Base-by-base conservation (phyloP, 1,140 invertebrate genomes). In the Samia ricini region DNA sequence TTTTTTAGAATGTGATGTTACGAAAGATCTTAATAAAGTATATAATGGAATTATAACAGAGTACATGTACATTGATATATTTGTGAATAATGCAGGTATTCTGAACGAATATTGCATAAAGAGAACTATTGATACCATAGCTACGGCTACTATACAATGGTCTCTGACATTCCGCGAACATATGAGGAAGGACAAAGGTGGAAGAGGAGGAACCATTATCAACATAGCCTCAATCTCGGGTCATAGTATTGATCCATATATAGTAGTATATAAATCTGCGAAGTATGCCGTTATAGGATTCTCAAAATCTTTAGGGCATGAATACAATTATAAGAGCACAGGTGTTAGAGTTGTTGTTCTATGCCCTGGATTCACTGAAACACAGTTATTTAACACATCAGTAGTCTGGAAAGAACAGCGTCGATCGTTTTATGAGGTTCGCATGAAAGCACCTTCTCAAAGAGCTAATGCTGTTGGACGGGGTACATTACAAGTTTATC, bases 181-280 rank as follows among this genome's bases (percentile, higher is more conserved):
- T 62, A 93, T 94, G 92, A 91, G 91, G 42, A 93, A 89, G 67
- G 90, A 94, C 56, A 91, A 92, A 52, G 91, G 91, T 8, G 93
- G 93, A 6, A 86, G 88, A 24, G 94, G 94, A 33, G 94, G 93
- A 12, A 91, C 93, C 10, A 90, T 95, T 4, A 91, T 94, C 6
- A 95, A 95, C 65, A 81, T 94, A 50, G 91, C 92, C 22, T 94
- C 94, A 6, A 91, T 94, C 55, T 81, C 92, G 55, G 93, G 94
- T 21, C 81, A 93, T 51, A 84, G 85, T 60, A 88, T 92, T n/a
- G 91, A 92, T 51, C 92, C 92, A 29, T 91, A 91, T 64, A 70
- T 92, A 57, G 94, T 94, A 0, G 85, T 94, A 15, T 95, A 95
- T 71, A 89, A 90, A 3, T 94, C 93, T 0, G 94, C 94, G 1